Evolutionary conservation across 2,797 vertebrate species (phyloP), one percentile per base, ranked within the genome.

Genomic region (Euthynnus affinis): DNA sequence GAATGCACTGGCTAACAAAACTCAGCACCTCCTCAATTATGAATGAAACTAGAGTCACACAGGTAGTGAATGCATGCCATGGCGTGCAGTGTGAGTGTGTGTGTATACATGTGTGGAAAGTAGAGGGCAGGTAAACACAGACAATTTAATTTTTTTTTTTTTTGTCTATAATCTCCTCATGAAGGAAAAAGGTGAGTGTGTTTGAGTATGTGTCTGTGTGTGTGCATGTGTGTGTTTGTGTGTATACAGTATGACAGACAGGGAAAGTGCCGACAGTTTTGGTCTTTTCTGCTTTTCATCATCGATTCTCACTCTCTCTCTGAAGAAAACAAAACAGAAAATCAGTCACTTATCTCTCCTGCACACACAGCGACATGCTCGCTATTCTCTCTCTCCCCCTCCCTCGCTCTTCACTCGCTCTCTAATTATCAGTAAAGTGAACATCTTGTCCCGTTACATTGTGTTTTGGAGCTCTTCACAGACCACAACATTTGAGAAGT

Each of bases 371-470:
- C 29, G 3, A 56, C 44, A 64, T 57, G 27, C 60, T 57, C 14
- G 17, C 17, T 22, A 29, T 40, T 67, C 56, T 60, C 22, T 60
- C 23, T 59, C n/a, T 8, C 49, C 57, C n/a, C 14, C 57, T 74
- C 60, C 44, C 12, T 60, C 34, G 23, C 55, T 75, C 44, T 74
- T 9, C 20, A 44, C 68, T 71, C n/a, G 0, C 73, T 82, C 70
- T 73, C 29, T 82, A 81, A 87, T 84, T 85, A 83, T 86, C 74
- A 74, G 34, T 49, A 32, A 82, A 88, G 76, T 84, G 86, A 91
- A 91, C 72, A 34, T 84, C 80, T 81, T 82, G 85, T 92, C 65
- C 88, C 61, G 81, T 85, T 82, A 84, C 87, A 78, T n/a, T 76
- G 81, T 81, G 86, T 88, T 80, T 86, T 22, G 2, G n/a, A 49